A percentile compares a stretch with the other conserved stretches of the same genome.
Conservation (phyloP, 1,140 invertebrate genomes). For the Chlorops oryzae region DNA sequence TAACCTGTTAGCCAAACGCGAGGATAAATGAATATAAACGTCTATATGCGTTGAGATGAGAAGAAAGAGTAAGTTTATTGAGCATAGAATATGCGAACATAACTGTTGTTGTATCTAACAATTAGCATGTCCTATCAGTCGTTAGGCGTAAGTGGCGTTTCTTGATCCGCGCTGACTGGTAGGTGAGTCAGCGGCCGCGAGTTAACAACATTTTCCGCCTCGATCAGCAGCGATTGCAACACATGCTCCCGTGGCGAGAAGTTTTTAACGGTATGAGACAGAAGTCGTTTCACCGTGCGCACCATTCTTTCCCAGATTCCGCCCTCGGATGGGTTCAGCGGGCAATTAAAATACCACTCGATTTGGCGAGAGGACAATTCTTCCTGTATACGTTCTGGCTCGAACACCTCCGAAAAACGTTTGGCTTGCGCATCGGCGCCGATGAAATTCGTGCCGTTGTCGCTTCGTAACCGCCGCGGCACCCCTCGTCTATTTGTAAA, state of each 20-base stretch:
- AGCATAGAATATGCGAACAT: too few species aligned
- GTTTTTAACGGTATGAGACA: conserved; percentile 11
- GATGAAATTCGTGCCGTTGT: too few species aligned
- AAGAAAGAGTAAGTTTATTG: too few species aligned
- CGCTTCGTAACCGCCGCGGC: not conserved
- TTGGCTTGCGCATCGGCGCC: not conserved
- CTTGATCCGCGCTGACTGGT: conserved; percentile 11
- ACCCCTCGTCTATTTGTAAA: too few species aligned
- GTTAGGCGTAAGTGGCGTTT: conserved; percentile 31
- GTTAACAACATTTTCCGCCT: conserved; percentile 18
- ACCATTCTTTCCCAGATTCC: conserved; percentile 28
- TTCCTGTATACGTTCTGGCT: not conserved
- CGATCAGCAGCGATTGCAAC: conserved; percentile 13
- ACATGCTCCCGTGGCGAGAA: conserved; percentile 19
- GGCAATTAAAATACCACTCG: conserved; percentile 29
- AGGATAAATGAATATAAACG: too few species aligned
- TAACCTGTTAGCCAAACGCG: too few species aligned
- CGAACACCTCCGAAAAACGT: not conserved
- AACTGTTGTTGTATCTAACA: too few species aligned
- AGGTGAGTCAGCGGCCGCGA: too few species aligned
- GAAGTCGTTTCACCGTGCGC: conserved; percentile 22
- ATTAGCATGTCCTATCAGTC: not conserved
- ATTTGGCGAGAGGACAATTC: not conserved
- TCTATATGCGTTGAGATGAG: too few species aligned
- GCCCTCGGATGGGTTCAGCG: too few species aligned